Conservation (phyloP, 35 echinoderm and acorn worm genomes). For the Nesometra sesokonis region DNA sequence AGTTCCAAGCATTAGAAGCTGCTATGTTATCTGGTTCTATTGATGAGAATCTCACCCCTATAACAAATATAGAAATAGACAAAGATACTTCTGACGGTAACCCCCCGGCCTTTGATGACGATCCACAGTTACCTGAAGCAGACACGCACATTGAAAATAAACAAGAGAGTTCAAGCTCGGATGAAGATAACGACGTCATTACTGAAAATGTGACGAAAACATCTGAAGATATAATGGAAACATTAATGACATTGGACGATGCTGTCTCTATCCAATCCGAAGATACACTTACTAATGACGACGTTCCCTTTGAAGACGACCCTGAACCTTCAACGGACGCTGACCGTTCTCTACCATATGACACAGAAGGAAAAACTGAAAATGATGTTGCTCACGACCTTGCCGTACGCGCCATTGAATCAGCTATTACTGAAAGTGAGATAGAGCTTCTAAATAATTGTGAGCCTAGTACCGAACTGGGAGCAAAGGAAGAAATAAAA, state of each 20-base stretch:
- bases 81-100: neutral
- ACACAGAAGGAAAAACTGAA: neutral
- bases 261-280: too few relatives aligned
- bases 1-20: neutral
- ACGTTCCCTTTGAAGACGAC: too few relatives aligned
- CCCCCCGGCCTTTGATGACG: neutral
- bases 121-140: neutral
- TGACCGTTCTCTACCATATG: neutral
- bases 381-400: neutral
- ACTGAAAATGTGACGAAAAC: neutral
- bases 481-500: neutral
- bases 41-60: neutral
- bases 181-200: neutral
- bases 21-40: neutral
- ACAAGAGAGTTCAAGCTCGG: too few relatives aligned
- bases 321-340: too few relatives aligned
- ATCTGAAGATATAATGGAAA: neutral
- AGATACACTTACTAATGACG: too few relatives aligned
- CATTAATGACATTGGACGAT: too few relatives aligned
- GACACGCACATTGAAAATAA: neutral
- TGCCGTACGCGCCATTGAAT: neutral
- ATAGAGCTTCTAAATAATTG: neutral
- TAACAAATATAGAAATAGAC: neutral
- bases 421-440: neutral
- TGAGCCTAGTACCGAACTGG: neutral